Evolutionary conservation across 1,140 invertebrate species (phyloP), one percentile per base, ranked within the genome.

Genomic region (Muscidifurax raptorellus): DNA sequence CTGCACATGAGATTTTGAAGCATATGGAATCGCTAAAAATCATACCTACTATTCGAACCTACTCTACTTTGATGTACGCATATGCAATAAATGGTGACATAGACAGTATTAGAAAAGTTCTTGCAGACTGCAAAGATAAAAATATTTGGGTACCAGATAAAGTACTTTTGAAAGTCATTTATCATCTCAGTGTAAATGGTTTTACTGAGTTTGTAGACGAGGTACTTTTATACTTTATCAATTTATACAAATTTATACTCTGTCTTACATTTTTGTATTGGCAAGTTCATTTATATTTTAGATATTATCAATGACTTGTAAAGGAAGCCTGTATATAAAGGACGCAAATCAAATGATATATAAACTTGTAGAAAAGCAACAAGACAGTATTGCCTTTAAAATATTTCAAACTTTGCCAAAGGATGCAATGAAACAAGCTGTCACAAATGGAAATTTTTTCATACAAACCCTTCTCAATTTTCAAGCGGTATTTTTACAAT

Each of bases 161-260:
- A 80, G 77, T 74, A 79, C 44, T 84, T 30, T 69, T 84, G 47
- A 78, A 67, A 7, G 30, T 84, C 15, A 72, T 75, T 67, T 64
- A 76, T 83, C 18, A 76, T 76, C 12, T 83, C 10, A n/a, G 44
- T 47, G 18, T 64, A 27, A 52, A 69, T 80, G 78, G 78, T 25
- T 44, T 40, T 18, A 36, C 64, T 67, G n/a, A 80, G 15, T 27
- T 27, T 27, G n/a, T 69, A 13, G 59, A 80, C 69, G 64, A 80
- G 64, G 78, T 80, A 22, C 9, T 18, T n/a, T n/a, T n/a, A n/a
- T n/a, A n/a, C n/a, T n/a, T n/a, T n/a, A n/a, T n/a, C 5, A 77
- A 77, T 59, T 28, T 22, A 64, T 78, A 18, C 15, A 30, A 59
- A 69, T 28, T 13, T 69, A 28, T 69, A 69, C 18, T 75, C 10